Base-by-base conservation (phyloP, 2,797 vertebrate genomes). In the Bucorvus abyssinicus region DNA sequence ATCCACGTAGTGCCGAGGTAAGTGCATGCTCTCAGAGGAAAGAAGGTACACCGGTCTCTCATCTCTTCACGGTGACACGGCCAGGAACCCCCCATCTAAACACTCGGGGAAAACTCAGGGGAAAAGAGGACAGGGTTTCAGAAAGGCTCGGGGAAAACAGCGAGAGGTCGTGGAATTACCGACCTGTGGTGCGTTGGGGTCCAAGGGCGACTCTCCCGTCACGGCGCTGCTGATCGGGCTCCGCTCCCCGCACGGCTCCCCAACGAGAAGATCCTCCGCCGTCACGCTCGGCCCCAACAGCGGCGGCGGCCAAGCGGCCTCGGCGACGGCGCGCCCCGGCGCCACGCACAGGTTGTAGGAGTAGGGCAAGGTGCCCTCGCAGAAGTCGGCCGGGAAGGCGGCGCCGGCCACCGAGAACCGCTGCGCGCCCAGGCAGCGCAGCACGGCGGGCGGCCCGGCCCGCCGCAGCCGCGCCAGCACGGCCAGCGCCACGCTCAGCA, bases 261-360 rank as follows among this genome's bases (percentile, higher is more conserved):
- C 38, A 3, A 20, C 21, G 3, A 71, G 16, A 9, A 71, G 45
- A 32, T 82, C 67, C 56, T 82, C 56, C 47, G 8, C 32, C 1
- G 55, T 6, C 56, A 60, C 3, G 30, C 9, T 34, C 30, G 67
- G n/a, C n/a, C n/a, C n/a, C n/a, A n/a, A n/a, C n/a, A n/a, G 38
- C 12, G 24, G 24, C 63, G 71, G 40, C 67, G 96, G 60, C 80
- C 96, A 97, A 47, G 96, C 79, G 82, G 93, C 86, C 69, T 97
- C 49, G 97, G 97, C 21, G 82, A 93, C 32, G 96, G 97, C 18
- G 97, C 96, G 94, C 27, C 71, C 67, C 3, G 97, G 96, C 6
- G 97, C 96, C 76, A 98, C 86, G 36, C 97, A 97, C 16, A 97
- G 69, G 79, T 98, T 97, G 86, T 98, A 98, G 61, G 97, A 96